Base-by-base conservation (phyloP, 1,140 invertebrate species). In the Ephestia elutella region DNA sequence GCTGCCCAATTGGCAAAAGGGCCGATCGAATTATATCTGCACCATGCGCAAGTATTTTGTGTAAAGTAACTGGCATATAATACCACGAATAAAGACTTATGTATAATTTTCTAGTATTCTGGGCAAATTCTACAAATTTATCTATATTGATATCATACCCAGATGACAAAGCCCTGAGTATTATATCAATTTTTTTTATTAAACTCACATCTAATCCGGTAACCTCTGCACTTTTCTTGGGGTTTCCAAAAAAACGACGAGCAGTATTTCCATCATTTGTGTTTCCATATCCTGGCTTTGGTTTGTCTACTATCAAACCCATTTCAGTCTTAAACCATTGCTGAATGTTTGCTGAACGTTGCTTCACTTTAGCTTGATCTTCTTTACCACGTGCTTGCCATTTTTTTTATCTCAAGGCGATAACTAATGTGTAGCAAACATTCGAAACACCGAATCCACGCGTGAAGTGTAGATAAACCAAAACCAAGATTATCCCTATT, bases 201-300 rank as follows among this genome's bases (percentile, higher is more conserved):
- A 56, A 56, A 18, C 20, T 7, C 18, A 20, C 30, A 44, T 56
- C 54, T 56, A 56, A 44, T 44, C 54, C 32, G 19, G 54, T 56
- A 1, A 56, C 44, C 11, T 44, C 32, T 18, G 54, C 17, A 17
- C 32, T 20, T 19, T 18, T 35, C 8, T 44, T 5, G 18, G n/a
- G 35, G 20, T 44, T 44, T 44, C 20, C 18, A 17, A 56, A 56
- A 44, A 56, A 56, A 11, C 30, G 18, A 19, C 54, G 32, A n/a
- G 54, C 30, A 19, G 32, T 56, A 20, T 56, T 56, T 11, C 32
- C 54, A 32, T 56, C 54, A 56, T 56, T 56, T 11, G 32, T 56
- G 32, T 56, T 56, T 13, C 54, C 32, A 44, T 7, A 35, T 10
- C 13, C 54, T 56, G 32, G 32, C 18, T 56, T 56, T 3, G 54